A percentile compares a stretch with the other conserved stretches of the same genome.
Evolutionary conservation across 2,113 vertebrate genomes (phyloP).

Genomic region (Hucho hucho): DNA sequence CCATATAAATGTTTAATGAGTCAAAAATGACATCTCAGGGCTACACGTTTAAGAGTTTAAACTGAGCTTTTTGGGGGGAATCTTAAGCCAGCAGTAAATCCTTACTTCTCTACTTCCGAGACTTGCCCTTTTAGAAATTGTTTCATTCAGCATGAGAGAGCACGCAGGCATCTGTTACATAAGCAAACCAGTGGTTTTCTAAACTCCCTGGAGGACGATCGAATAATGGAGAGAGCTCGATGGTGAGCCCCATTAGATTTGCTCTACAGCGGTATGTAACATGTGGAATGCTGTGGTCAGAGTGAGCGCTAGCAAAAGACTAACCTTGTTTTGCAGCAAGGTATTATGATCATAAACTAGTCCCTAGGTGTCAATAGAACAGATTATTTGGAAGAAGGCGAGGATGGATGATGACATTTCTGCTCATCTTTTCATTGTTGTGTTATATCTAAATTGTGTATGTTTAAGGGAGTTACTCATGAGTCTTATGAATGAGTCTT

Average conservation of each 20-base stretch:
- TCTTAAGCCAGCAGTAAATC: background rate
- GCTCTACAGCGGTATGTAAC: background rate
- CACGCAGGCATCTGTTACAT: background rate
- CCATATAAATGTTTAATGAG: background rate
- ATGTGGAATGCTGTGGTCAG: too few species aligned
- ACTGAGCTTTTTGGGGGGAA: background rate
- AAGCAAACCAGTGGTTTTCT: conserved; percentile 9
- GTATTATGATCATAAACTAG: too few species aligned
- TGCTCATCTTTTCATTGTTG: too few species aligned
- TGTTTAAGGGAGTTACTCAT: too few species aligned
- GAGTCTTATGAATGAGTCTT: too few species aligned
- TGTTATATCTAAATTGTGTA: too few species aligned
- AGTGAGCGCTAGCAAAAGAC: background rate
- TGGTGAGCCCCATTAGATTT: conserved; percentile 46
- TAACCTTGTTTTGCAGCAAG: too few species aligned
- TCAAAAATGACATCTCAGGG: background rate
- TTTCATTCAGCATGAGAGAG: background rate
- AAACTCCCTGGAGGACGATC: conserved; percentile 34
- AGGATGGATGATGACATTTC: too few species aligned
- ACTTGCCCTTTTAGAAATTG: background rate
- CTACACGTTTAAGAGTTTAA: too few species aligned
- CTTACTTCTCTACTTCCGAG: background rate
- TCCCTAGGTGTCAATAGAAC: too few species aligned
- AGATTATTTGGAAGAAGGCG: too few species aligned
- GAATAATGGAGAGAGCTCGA: conserved; percentile 41